phyloP scores from a whole-genome alignment of 2,113 vertebrate genomes.

The Callaeas wilsoni region DNA sequence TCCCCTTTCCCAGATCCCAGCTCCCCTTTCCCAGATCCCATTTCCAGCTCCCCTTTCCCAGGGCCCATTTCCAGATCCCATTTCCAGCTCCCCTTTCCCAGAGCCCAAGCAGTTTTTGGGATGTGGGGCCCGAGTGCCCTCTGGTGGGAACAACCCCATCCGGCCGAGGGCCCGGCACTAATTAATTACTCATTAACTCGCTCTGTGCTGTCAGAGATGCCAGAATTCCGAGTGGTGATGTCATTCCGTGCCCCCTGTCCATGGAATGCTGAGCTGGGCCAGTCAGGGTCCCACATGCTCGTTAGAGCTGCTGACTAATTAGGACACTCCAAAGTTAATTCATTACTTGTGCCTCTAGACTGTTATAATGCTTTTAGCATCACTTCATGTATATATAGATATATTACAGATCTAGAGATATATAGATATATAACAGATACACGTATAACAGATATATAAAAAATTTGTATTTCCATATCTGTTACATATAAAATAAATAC shows the following conservation, averaged over 20 bases:
- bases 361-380: not conserved
- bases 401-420: not conserved
- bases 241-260: not conserved
- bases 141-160: not conserved
- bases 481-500: not conserved
- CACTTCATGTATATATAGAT: rapidly evolving
- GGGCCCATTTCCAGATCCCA: not conserved
- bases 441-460: not conserved
- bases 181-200: not conserved
- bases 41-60: not conserved
- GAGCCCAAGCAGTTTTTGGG: not conserved
- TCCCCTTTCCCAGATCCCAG: not conserved
- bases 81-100: not conserved
- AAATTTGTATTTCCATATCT: not conserved
- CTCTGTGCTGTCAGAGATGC: not conserved
- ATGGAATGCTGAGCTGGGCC: not conserved
- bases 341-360: not conserved
- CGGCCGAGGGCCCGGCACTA: rapidly evolving
- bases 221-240: rapidly evolving
- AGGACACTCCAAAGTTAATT: not conserved
- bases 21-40: too few relatives aligned
- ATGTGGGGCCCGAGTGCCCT: not conserved
- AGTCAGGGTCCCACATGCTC: not conserved
- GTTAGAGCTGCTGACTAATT: not conserved
- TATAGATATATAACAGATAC: not conserved